A percentile compares a stretch with the other conserved stretches of the same genome.
These are phyloP conservation scores for Octodonta nipae DNA, from an alignment of 2,888 invertebrate species.

Conservation along the genomic window DNA sequence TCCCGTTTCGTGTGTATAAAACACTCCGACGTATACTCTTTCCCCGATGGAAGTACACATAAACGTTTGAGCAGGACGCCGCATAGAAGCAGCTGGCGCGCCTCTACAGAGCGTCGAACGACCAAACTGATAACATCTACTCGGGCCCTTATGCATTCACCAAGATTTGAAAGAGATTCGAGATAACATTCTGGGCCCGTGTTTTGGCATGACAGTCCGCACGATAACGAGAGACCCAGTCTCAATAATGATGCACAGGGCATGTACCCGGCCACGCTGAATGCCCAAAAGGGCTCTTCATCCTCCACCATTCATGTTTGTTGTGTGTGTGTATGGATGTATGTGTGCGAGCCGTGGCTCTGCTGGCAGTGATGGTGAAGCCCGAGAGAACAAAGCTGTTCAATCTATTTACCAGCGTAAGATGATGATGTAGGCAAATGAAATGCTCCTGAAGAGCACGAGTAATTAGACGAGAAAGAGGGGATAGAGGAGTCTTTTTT, in stretches of 20 bases:
- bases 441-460: background rate
- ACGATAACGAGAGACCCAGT: constrained; percentile 10
- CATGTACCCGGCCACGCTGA: background rate
- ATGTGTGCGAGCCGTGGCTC: constrained; percentile 4
- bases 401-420: background rate
- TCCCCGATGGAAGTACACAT: too few relatives aligned
- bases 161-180: constrained; percentile 39
- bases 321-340: background rate
- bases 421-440: background rate
- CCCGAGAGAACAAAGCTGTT: background rate
- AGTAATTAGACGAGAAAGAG: too few relatives aligned
- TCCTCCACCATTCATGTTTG: background rate
- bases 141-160: constrained; percentile 39
- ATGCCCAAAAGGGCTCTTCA: constrained; percentile 1
- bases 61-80: too few relatives aligned
- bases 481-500: too few relatives aligned
- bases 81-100: constrained; percentile 35
- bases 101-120: constrained; percentile 21
- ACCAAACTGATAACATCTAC: constrained; percentile 30
- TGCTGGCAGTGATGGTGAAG: background rate
- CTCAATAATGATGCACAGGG: too few relatives aligned
- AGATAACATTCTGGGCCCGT: constrained; percentile 39
- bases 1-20: too few relatives aligned
- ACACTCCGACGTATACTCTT: too few relatives aligned
- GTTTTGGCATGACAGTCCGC: constrained; percentile 40